phyloP scores from a whole-genome alignment of 2,888 invertebrate genomes.

The Parnassius smintheus region DNA sequence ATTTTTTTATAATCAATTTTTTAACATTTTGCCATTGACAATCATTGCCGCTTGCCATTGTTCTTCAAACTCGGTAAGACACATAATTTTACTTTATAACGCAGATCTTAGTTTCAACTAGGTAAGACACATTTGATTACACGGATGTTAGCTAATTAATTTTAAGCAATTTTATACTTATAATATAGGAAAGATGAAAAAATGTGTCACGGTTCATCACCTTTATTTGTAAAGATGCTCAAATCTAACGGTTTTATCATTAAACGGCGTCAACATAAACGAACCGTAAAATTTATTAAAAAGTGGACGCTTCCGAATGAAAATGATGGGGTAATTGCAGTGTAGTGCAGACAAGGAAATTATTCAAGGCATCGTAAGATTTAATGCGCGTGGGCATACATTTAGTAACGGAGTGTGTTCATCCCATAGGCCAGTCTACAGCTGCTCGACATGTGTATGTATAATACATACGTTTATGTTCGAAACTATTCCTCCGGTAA shows the following conservation, averaged over 20 bases:
- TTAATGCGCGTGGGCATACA: conserved; percentile 69
- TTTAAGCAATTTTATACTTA: no score
- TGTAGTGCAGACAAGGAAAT: conserved; percentile 45
- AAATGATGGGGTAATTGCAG: conserved; percentile 42
- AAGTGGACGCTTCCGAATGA: conserved; percentile 58
- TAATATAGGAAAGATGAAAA: no score
- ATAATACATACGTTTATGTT: conserved; percentile 48
- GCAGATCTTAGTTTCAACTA: no score
- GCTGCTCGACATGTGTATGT: conserved; percentile 53
- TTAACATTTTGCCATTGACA: no score
- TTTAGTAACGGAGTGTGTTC: conserved; percentile 67
- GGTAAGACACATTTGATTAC: no score
- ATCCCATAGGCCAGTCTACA: conserved; percentile 46
- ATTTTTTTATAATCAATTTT: no score
- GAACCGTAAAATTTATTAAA: conserved; percentile 72
- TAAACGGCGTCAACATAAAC: conserved; percentile 59
- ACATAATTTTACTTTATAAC: no score
- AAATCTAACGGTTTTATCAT: conserved; percentile 65
- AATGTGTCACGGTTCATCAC: no score
- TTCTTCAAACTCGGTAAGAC: no score
- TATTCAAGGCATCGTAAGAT: conserved; percentile 61
- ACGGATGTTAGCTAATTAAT: no score
- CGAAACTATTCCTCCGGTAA: conserved; percentile 58
- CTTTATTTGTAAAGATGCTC: conserved; percentile 44
- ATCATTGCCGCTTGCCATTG: no score